Percentiles rank a stretch among this genome's conserved stretches.
Conservation (phyloP, 2,113 vertebrate genomes). For the Lates calcarifer region DNA sequence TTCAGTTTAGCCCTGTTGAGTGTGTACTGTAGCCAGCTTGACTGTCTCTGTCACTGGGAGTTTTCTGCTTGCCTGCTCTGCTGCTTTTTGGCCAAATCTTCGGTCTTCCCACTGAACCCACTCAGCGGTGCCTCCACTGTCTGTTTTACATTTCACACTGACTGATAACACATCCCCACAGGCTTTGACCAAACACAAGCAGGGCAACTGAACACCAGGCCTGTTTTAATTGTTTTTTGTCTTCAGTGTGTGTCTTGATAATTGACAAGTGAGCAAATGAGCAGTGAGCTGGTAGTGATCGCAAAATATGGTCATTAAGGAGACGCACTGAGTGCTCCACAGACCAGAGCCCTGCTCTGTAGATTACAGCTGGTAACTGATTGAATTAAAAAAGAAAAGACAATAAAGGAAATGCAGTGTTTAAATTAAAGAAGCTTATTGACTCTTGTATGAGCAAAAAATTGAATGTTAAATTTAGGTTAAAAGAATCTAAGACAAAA, state of each 20-base stretch:
- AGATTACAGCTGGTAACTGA: not conserved
- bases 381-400: not conserved
- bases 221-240: constrained; percentile 37
- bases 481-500: too few species aligned
- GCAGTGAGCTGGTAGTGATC: not conserved
- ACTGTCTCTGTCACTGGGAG: too few species aligned
- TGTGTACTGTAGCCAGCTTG: too few species aligned
- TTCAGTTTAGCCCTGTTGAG: too few species aligned
- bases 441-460: too few species aligned
- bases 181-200: constrained; percentile 25
- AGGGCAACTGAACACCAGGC: constrained; percentile 8
- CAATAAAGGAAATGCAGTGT: not conserved
- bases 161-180: constrained; percentile 18
- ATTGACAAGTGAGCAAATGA: constrained; percentile 47
- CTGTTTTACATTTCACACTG: constrained; percentile 9
- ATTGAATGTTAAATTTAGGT: too few species aligned
- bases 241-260: constrained; percentile 8
- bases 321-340: not conserved
- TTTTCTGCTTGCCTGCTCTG: too few species aligned
- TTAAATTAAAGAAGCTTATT: too few species aligned
- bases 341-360: not conserved
- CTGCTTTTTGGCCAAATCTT: too few species aligned
- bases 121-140: too few species aligned
- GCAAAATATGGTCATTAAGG: constrained; percentile 22
- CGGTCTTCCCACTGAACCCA: too few species aligned